Evolutionary conservation across 2,797 vertebrate genomes (phyloP).

Genomic region (Helarctos malayanus): DNA sequence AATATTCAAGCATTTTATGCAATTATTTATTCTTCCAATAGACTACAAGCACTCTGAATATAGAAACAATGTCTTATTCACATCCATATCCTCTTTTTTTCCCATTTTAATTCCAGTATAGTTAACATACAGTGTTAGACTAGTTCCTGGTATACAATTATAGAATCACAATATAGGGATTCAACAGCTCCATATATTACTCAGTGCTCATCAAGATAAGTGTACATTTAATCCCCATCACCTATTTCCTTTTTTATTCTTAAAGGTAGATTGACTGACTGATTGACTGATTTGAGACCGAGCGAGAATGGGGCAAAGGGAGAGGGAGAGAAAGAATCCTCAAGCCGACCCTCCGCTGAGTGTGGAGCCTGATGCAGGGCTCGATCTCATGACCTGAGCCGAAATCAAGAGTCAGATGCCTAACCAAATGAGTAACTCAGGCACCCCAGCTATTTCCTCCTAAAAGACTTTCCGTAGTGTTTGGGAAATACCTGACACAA

Average conservation of each 20-base stretch:
- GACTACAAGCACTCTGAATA: neutral
- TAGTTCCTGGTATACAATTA: neutral
- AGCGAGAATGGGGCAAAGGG: neutral
- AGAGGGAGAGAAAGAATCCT: neutral
- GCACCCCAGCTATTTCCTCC: neutral
- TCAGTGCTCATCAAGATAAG: neutral
- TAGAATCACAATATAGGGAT: neutral
- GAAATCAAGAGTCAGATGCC: neutral
- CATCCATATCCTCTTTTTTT: neutral
- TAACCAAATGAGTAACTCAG: neutral
- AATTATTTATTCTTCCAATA: neutral
- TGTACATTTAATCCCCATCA: neutral
- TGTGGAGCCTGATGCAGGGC: neutral
- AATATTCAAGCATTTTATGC: neutral
- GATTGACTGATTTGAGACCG: neutral
- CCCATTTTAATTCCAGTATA: neutral
- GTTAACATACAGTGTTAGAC: neutral
- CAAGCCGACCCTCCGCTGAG: neutral
- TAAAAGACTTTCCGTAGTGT: neutral
- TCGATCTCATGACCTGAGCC: neutral
- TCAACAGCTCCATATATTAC: neutral
- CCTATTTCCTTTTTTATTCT: neutral
- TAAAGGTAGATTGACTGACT: neutral
- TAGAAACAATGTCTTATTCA: neutral
- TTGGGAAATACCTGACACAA: neutral